Conservation (phyloP, 2,113 vertebrate species). For the Shinisaurus crocodilurus region DNA sequence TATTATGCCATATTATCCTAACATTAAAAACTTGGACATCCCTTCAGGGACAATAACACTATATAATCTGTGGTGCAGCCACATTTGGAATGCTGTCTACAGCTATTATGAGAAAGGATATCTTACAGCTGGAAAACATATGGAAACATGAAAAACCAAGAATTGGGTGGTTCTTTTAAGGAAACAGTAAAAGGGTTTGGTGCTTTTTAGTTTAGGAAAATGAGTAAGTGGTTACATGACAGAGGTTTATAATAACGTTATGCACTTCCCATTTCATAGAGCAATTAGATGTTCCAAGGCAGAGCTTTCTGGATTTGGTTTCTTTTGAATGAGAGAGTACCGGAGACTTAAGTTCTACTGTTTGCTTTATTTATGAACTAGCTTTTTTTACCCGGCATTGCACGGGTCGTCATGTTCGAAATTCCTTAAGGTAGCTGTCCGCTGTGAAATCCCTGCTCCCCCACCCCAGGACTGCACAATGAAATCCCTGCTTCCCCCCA, state of each 20-base stretch:
- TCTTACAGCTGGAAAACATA: too few relatives aligned
- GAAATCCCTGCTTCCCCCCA: too few relatives aligned
- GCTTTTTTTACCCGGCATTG: too few relatives aligned
- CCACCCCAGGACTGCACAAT: too few relatives aligned
- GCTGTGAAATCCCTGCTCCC: too few relatives aligned
- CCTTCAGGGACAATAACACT: background rate
- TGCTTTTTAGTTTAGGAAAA: too few relatives aligned
- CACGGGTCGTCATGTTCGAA: too few relatives aligned
- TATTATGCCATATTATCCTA: background rate
- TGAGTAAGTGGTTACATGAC: too few relatives aligned
- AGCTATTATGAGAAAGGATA: background rate
- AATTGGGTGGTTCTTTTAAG: background rate
- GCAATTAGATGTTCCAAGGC: too few relatives aligned
- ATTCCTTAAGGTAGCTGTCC: too few relatives aligned
- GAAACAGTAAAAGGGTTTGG: background rate
- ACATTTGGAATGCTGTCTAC: background rate
- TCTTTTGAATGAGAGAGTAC: background rate
- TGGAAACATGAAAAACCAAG: background rate
- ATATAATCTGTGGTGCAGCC: background rate
- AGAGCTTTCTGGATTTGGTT: background rate
- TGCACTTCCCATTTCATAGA: too few relatives aligned
- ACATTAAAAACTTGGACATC: background rate
- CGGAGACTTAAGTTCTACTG: background rate
- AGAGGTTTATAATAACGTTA: too few relatives aligned
- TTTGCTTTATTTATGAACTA: background rate